Base-by-base conservation (phyloP, 2,888 invertebrate species). In the Listrodromus nycthemerus region DNA sequence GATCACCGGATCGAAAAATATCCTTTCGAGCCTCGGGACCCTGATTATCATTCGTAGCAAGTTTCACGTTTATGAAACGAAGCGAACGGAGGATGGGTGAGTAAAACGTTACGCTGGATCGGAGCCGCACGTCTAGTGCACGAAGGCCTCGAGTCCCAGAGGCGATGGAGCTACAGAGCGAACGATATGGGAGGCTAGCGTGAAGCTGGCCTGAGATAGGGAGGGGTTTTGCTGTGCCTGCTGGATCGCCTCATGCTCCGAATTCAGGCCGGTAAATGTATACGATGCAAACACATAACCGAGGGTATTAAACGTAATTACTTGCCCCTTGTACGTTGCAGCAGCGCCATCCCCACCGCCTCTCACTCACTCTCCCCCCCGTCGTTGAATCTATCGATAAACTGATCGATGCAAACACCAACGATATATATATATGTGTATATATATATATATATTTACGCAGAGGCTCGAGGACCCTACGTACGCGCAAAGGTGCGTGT, bases 291-390 rank as follows among this genome's bases (percentile, higher is more conserved):
- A 91, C 91, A 91, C 91, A 90, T 90, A 91, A 91, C 89, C 90
- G 88, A 89, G 88, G 90, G 89, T 91, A 92, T 92, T 92, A 92
- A 92, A 92, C 91, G 91, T 92, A 92, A 92, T 92, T 91, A 92
- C 89, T 90, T 87, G 89, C 87, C 89, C 89, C 88, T 80, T 91
- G 89, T 91, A 90, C 90, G 89, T 81, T 55, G 81, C 74, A 67
- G 41, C 80, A 67, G 37, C 45, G 45, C 58, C 37, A 41, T 30
- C 45, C 37, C 30, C 71, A 45, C 78, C 70, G 58, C 50, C 63
- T 65, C 55, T 69, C 65, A 50, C 58, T 74, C 66, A 45, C 58
- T 27, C 76, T 75, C 8, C 21, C 66, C 41, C 79, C 73, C 65
- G 55, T 79, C 78, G 65, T 37, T 55, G 63, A 87, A 88, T 87